Base-by-base conservation (phyloP, 1,140 invertebrate species). In the Euglossa dilemma region DNA sequence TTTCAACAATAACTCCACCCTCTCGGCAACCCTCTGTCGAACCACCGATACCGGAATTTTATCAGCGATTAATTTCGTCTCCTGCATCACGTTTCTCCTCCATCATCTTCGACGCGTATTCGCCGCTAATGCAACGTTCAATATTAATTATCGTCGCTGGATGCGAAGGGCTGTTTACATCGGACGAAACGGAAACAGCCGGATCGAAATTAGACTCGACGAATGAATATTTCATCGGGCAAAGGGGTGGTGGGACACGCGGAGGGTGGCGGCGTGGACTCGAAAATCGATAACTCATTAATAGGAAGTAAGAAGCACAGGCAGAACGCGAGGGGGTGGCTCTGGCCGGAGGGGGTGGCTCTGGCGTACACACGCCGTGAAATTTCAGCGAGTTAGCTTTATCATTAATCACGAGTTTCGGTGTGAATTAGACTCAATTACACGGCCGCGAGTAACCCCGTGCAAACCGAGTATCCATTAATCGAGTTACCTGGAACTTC, bases 361-460 rank as follows among this genome's bases (percentile, higher is more conserved):
- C n/a, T n/a, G n/a, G 8, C 45, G 43, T 25, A 28, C 23, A 4
- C 47, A 47, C 80, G 61, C 59, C 73, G 61, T 73, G 69, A 87
- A 87, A 84, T 87, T 87, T 87, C 85, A 79, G 75, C 81, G 86
- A 84, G 74, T 77, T 88, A 87, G 83, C 78, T 80, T 85, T 85
- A 82, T 87, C 83, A 83, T 85, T 85, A 82, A 79, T 88, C 83
- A 82, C 79, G 79, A 85, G 86, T 83, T 84, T 84, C 82, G 69
- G 85, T 88, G 86, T 88, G 86, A 88, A 88, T 88, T 85, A 85
- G 87, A 85, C 79, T 88, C 87, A 88, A 88, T 88, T 88, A 88
- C 87, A 88, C 83, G 74, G 83, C 79, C 86, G 61, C 86, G 83
- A 88, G 86, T 88, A 88, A 88, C 85, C 87, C 86, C 78, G 78